Base-by-base conservation (phyloP, 2,888 invertebrate genomes). In the Arrhopalites spinosus region DNA sequence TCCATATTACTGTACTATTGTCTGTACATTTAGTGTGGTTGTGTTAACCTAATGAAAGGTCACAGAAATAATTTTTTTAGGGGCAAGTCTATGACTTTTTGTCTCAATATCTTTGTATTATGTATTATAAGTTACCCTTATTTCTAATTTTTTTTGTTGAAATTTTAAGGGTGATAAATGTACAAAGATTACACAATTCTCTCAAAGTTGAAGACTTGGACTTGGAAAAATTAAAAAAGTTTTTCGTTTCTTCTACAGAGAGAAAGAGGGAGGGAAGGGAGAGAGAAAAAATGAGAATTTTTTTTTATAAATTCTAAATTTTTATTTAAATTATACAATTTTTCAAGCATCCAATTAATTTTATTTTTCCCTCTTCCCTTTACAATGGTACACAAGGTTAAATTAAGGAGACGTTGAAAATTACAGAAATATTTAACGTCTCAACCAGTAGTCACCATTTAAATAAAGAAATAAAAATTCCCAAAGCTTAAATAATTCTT, bases 311-410 rank as follows among this genome's bases (percentile, higher is more conserved):
- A 25, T 27, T 30, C 8, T 36, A n/a, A 64, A 25, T 59, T 59
- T 5, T 59, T 59, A 25, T 59, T 23, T 23, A 27, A 59, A 59
- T 66, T 66, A 66, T 66, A 27, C 66, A 66, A 66, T 66, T 66
- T 66, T 66, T 63, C 29, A 66, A 43, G 66, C 20, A 45, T 36
- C 23, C 66, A 20, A 66, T 66, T 66, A 36, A 25, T 66, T 66
- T 66, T 30, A 30, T 2, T 45, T 36, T 8, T 66, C 66, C 1
- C 0, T 29, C 29, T 29, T 29, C 27, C 61, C 27, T 11, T 61
- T 53, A 8, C 15, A 8, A 36, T 36, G 5, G 5, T 36, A 3
- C 3, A 53, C 3, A 36, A 36, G 11, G 36, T 36, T 36, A 11
- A 7, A 11, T 36, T 36, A 11, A 7, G n/a, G n/a, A n/a, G n/a